A percentile compares a stretch with the other conserved stretches of the same genome.
Evolutionary conservation across 1,140 invertebrate genomes (phyloP).

Genomic region (Steinernema feltiae): DNA sequence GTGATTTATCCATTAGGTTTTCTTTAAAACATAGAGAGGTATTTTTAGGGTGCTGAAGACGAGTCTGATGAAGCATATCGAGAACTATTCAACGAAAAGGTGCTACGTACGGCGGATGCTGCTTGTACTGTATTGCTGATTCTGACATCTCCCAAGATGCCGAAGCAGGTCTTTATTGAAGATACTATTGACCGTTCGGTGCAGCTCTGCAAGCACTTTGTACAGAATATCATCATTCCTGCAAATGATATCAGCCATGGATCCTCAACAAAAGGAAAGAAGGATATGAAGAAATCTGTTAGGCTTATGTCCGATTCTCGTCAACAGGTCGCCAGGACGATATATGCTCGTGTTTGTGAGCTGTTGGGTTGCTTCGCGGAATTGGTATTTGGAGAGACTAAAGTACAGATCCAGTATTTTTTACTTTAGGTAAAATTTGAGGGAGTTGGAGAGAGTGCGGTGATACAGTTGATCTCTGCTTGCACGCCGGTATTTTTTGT

Average conservation of each 20-base stretch:
- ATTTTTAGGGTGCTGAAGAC: conserved; percentile 71
- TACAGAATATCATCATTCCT: conserved; percentile 92
- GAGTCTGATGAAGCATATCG: conserved; percentile 79
- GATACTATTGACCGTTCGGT: conserved; percentile 94
- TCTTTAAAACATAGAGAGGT: neutral
- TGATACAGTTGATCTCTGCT: conserved; percentile 36
- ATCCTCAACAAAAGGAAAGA: conserved; percentile 18
- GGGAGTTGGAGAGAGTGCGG: conserved; percentile 37
- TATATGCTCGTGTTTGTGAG: conserved; percentile 33
- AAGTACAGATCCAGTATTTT: too few relatives aligned
- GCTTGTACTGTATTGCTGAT: conserved; percentile 79
- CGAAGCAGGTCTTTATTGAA: conserved; percentile 83
- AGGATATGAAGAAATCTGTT: neutral
- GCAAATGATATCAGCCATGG: conserved; percentile 74
- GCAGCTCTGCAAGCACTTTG: conserved; percentile 86
- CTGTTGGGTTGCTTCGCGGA: conserved; percentile 45
- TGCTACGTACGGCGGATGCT: conserved; percentile 79
- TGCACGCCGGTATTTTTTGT: conserved; percentile 93
- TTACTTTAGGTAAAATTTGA: conserved; percentile 5
- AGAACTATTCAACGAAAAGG: conserved; percentile 79
- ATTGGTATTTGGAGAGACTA: too few relatives aligned
- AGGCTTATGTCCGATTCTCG: conserved; percentile 13
- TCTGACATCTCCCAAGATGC: conserved; percentile 88
- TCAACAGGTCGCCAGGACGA: conserved; percentile 17
- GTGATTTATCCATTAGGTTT: conserved; percentile 62